phyloP scores from a whole-genome alignment of 1,140 invertebrate species.

The Chrysoperla carnea region DNA sequence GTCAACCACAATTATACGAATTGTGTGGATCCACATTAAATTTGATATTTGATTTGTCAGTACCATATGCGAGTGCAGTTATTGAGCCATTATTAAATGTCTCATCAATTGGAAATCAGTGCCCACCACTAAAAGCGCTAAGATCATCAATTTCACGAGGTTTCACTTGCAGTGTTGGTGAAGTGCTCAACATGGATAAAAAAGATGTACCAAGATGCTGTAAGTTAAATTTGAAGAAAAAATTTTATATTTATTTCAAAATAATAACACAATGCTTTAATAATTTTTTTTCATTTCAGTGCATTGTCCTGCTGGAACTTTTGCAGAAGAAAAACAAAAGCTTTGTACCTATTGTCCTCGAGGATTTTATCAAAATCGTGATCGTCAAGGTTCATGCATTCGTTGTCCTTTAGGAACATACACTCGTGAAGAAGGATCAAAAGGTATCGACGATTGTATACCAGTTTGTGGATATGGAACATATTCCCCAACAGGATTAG shows the following conservation, averaged over 20 bases:
- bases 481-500: constrained; percentile 83
- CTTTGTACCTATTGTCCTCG: constrained; percentile 73
- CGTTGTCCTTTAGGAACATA: constrained; percentile 84
- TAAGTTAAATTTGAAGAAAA: constrained; percentile 31
- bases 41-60: constrained; percentile 84
- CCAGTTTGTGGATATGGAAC: constrained; percentile 93
- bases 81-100: constrained; percentile 82
- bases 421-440: constrained; percentile 80
- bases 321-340: constrained; percentile 71
- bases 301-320: constrained; percentile 89
- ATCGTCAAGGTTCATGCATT: constrained; percentile 69
- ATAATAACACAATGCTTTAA: constrained; percentile 4
- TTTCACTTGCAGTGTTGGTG: constrained; percentile 83
- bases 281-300: constrained; percentile 35
- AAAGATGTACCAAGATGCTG: constrained; percentile 82
- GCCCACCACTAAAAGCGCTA: constrained; percentile 72
- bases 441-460: constrained; percentile 63
- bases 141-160: constrained; percentile 71
- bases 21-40: constrained; percentile 85
- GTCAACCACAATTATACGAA: constrained; percentile 81
- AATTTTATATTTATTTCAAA: not conserved
- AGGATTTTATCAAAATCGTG: constrained; percentile 85
- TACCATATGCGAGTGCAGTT: constrained; percentile 78
- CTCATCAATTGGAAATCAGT: constrained; percentile 74
- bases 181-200: constrained; percentile 83